These are phyloP conservation scores for Epinotia nisella DNA, from an alignment of 2,888 invertebrate genomes.

Conservation along the genomic window DNA sequence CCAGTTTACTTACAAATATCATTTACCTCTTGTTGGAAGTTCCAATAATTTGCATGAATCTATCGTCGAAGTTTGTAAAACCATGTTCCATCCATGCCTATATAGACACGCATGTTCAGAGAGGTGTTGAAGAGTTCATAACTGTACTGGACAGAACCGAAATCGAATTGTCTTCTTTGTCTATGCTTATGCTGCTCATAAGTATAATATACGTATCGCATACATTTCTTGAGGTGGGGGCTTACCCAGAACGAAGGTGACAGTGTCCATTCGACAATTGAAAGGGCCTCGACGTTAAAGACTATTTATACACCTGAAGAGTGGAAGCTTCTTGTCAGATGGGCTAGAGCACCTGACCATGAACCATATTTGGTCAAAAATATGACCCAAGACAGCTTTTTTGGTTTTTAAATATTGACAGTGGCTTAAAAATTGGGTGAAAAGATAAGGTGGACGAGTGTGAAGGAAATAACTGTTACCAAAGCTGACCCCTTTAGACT, in stretches of 20 bases:
- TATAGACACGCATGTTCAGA: neutral
- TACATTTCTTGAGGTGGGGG: conserved; percentile 39
- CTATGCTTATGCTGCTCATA: conserved; percentile 34
- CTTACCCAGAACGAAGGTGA: conserved; percentile 45
- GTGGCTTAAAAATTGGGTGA: neutral
- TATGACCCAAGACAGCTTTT: neutral
- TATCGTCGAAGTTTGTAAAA: conserved; percentile 3
- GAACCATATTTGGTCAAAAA: neutral
- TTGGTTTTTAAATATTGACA: neutral
- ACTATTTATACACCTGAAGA: conserved; percentile 44
- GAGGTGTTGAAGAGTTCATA: conserved; percentile 6
- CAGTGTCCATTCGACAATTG: conserved; percentile 45
- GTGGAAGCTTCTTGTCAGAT: conserved; percentile 43
- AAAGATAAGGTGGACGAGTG: neutral
- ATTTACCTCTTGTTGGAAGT: neutral
- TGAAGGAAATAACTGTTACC: neutral
- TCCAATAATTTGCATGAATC: neutral
- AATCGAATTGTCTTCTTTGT: conserved; percentile 45
- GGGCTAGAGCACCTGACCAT: conserved; percentile 39
- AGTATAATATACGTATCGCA: conserved; percentile 37
- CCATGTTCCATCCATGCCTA: conserved; percentile 6
- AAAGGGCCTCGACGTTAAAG: conserved; percentile 28
- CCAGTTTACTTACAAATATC: neutral
- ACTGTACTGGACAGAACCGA: conserved; percentile 45
- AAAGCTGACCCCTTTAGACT: neutral